Base-by-base conservation (phyloP, 2,113 vertebrate genomes). In the Oenanthe oenanthe region DNA sequence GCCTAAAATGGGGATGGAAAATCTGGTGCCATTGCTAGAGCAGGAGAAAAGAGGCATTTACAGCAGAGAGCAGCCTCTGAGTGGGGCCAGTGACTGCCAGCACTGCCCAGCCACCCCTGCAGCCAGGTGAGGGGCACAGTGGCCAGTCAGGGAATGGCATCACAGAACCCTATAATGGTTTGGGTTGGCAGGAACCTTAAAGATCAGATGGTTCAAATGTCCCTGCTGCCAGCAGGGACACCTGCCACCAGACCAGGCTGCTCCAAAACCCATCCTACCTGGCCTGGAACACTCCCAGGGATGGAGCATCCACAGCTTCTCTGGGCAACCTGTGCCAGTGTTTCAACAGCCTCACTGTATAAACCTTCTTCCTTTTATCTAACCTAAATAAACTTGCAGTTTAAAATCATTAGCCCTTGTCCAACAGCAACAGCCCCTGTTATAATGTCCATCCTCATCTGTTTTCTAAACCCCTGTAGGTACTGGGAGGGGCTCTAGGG, bases 1-100 rank as follows among this genome's bases (percentile, higher is more conserved):
- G 95, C 92, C 93, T 95, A 92, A 95, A 95, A 95, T 4, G 5
- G 0, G 0, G 74, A 67, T 92, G 75, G 89, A 93, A 96, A 92
- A 94, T 85, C 85, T 63, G 75, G 74, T 96, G 85, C 71, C 89
- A 88, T 83, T 82, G 74, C 92, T 88, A 12, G 32, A 90, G 83
- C 61, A 48, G 45, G 78, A 82, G 77, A 66, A 94, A 78, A 84
- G 50, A 74, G 71, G 48, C 66, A 60, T 34, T 90, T 67, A 73
- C 10, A 63, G 66, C 51, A 71, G 20, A 0, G 0, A 89, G 42
- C 0, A 1, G 6, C 43, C 48, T 74, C 5, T 0, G 4, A 85
- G 78, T 1, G 14, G 48, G 38, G 71, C 43, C 76, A 58, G 70
- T 0, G 4, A 58, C 48, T 2, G 3, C 68, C 68, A 80, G 80